Conservation (phyloP, 2,888 invertebrate species). For the Bombyx huttoni region DNA sequence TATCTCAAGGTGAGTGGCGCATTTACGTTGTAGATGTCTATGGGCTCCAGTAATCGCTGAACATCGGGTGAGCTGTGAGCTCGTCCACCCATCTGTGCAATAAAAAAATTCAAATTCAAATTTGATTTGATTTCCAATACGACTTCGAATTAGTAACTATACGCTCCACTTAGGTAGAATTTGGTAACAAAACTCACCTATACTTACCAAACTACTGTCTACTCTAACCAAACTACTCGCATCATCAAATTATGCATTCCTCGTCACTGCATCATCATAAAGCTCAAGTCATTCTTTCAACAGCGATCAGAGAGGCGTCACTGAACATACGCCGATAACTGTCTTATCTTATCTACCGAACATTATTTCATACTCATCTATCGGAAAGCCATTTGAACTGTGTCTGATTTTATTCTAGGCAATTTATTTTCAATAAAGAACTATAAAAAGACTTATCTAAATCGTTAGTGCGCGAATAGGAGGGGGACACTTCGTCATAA, state of each 20-base stretch:
- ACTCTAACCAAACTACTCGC: not conserved
- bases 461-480: slow-evolving; percentile 52
- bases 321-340: slow-evolving; percentile 22
- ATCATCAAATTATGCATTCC: not conserved
- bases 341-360: slow-evolving; percentile 55
- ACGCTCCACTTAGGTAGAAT: too few species aligned
- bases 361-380: slow-evolving; percentile 70
- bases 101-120: too few species aligned
- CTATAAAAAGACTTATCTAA: slow-evolving; percentile 73
- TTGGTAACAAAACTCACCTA: too few species aligned
- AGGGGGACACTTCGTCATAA: slow-evolving; percentile 58
- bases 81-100: too few species aligned
- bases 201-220: too few species aligned
- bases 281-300: slow-evolving; percentile 32
- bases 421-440: slow-evolving; percentile 74
- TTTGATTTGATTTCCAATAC: too few species aligned
- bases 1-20: too few species aligned
- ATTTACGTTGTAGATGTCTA: too few species aligned
- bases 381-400: slow-evolving; percentile 68
- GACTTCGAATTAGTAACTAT: too few species aligned
- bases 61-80: too few species aligned
- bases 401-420: slow-evolving; percentile 71
- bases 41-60: too few species aligned
- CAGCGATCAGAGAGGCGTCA: not conserved
- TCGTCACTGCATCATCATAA: too few species aligned